These are phyloP conservation scores for Sipha maydis DNA, from an alignment of 2,888 invertebrate genomes.

Conservation along the genomic window DNA sequence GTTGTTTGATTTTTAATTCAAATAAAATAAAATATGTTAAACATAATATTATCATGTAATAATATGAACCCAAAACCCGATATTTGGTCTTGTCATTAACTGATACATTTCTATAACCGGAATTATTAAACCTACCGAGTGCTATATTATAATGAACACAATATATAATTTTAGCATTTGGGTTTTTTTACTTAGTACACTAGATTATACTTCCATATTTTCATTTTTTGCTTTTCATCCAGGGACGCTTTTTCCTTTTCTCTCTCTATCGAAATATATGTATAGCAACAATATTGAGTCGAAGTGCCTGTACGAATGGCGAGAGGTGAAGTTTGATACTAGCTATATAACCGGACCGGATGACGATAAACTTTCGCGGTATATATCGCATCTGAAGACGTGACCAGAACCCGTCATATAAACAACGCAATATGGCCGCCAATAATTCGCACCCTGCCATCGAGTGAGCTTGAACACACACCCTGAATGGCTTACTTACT, in stretches of 20 bases:
- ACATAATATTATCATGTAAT: too few relatives aligned
- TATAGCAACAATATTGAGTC: background rate
- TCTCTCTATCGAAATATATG: background rate
- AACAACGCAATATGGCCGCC: slow-evolving; percentile 39
- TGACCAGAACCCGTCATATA: slow-evolving; percentile 21
- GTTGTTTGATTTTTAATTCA: too few relatives aligned
- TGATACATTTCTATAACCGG: too few relatives aligned
- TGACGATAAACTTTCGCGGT: slow-evolving; percentile 36
- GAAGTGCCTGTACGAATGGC: background rate
- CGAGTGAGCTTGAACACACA: background rate
- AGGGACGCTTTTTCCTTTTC: background rate
- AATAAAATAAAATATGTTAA: too few relatives aligned
- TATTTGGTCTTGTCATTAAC: too few relatives aligned
- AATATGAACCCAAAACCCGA: too few relatives aligned
- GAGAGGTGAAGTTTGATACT: background rate
- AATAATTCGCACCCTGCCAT: slow-evolving; percentile 38
- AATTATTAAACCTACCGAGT: background rate
- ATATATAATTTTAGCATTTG: background rate
- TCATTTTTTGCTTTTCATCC: background rate
- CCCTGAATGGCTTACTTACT: background rate
- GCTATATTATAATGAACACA: background rate
- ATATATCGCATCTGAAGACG: slow-evolving; percentile 22
- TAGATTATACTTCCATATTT: slow-evolving; percentile 1
- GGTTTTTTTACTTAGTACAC: background rate
- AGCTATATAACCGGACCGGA: background rate